phyloP scores from a whole-genome alignment of 2,888 invertebrate species.

The Callimorpha dominula region DNA sequence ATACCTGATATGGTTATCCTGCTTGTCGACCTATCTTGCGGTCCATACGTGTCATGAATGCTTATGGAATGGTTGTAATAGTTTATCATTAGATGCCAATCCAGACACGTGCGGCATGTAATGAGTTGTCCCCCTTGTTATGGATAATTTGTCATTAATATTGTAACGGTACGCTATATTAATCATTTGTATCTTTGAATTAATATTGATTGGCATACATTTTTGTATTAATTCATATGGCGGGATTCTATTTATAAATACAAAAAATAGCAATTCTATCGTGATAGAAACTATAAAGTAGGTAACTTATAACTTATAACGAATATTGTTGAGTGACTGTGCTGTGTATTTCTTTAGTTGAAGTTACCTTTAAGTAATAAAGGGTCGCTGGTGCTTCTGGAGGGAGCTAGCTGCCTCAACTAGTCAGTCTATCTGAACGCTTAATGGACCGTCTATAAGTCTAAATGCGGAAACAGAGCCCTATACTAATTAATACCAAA shows the following conservation, averaged over 20 bases:
- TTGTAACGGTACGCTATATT: slow-evolving; percentile 22
- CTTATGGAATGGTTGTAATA: slow-evolving; percentile 41
- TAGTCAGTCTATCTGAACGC: too few species aligned
- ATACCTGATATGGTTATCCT: slow-evolving; percentile 63
- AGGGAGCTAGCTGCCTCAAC: too few species aligned
- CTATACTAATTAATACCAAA: too few species aligned
- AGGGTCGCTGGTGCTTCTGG: not conserved
- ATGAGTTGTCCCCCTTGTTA: slow-evolving; percentile 50
- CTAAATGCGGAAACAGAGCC: too few species aligned
- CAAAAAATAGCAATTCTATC: not conserved
- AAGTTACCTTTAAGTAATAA: not conserved
- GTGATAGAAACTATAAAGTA: not conserved
- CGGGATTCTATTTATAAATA: not conserved
- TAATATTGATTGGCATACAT: not conserved
- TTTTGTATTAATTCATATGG: not conserved
- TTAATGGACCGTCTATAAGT: too few species aligned
- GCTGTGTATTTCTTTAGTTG: not conserved
- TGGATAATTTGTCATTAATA: slow-evolving; percentile 40
- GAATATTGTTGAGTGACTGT: too few species aligned
- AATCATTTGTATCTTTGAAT: slow-evolving; percentile 3
- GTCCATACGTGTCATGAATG: slow-evolving; percentile 69
- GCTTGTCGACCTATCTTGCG: slow-evolving; percentile 62
- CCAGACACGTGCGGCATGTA: slow-evolving; percentile 68
- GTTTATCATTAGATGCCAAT: slow-evolving; percentile 49
- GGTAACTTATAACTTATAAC: too few species aligned